These are phyloP conservation scores for Tenthredo mesomela DNA, from an alignment of 2,888 invertebrate species.

Conservation along the genomic window DNA sequence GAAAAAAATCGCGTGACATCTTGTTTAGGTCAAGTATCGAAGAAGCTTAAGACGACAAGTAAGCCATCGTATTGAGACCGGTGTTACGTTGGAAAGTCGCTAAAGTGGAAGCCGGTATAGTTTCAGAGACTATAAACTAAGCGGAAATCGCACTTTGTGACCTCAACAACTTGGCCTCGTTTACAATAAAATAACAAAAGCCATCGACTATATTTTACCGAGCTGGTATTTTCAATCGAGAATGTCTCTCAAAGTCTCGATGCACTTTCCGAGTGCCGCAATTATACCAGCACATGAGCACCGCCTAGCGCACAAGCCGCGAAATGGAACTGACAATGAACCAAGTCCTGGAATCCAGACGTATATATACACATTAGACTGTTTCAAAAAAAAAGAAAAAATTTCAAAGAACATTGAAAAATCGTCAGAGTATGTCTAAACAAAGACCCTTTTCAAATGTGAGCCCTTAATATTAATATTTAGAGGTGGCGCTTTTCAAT, in stretches of 20 bases:
- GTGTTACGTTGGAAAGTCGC: slow-evolving; percentile 23
- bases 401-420: no score
- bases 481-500: no score
- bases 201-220: slow-evolving; percentile 14
- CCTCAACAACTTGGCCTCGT: slow-evolving; percentile 18
- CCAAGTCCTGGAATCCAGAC: neutral
- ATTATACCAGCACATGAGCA: slow-evolving; percentile 14
- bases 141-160: neutral
- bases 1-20: slow-evolving; percentile 29
- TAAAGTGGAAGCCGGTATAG: slow-evolving; percentile 39
- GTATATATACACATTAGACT: no score
- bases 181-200: slow-evolving; percentile 31
- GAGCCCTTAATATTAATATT: no score
- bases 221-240: slow-evolving; percentile 9
- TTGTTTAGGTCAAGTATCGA: slow-evolving; percentile 24
- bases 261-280: neutral
- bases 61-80: slow-evolving; percentile 27
- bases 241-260: slow-evolving; percentile 26
- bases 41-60: slow-evolving; percentile 4
- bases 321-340: slow-evolving; percentile 45
- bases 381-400: no score
- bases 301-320: slow-evolving; percentile 4
- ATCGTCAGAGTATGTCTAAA: no score
- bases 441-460: no score
- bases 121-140: slow-evolving; percentile 34